Evolutionary conservation across 2,113 vertebrate genomes (phyloP), one percentile per base, ranked within the genome.

Genomic region (Poeciliopsis occidentalis): DNA sequence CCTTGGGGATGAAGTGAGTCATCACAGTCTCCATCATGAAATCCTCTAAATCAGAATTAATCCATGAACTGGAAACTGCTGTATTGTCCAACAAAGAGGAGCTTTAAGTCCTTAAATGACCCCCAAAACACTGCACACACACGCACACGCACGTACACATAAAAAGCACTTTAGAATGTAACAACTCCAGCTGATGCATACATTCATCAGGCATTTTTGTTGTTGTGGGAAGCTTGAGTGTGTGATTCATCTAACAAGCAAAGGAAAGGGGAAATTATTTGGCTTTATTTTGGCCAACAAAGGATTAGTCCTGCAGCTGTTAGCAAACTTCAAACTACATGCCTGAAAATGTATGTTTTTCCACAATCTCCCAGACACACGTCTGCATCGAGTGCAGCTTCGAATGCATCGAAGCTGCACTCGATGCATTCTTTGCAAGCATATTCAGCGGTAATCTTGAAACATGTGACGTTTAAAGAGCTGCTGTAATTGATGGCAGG

Each of bases 251-350:
- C 54, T 39, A 73, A 82, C 77, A 75, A 77, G 68, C 66, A 79
- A 44, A 88, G 80, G 34, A 27, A 75, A 82, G 78, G 84, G 85
- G 85, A 85, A 87, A 71, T 64, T 60, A 90, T 88, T 91, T 91
- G 85, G 85, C 51, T 65, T 64, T 29, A 17, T 69, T 76, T 57
- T 80, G 81, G 71, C 85, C 80, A 86, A 75, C 76, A 81, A 84
- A 88, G 75, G 71, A 85, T 71, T 39, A 73, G 62, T 76, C n/a
- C 66, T 80, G 84, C 90, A 92, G 89, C 91, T 92, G 91, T 76
- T 85, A 79, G 83, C 75, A 73, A 73, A 82, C 64, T 22, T 41
- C 60, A 41, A 11, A 27, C 10, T n/a, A 2, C 4, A 30, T 51
- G 41, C 61, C 44, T 60, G 63, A 76, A 47, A 60, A 60, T 73